Conservation (phyloP, 2,797 vertebrate species). For the Luscinia megarhynchos region DNA sequence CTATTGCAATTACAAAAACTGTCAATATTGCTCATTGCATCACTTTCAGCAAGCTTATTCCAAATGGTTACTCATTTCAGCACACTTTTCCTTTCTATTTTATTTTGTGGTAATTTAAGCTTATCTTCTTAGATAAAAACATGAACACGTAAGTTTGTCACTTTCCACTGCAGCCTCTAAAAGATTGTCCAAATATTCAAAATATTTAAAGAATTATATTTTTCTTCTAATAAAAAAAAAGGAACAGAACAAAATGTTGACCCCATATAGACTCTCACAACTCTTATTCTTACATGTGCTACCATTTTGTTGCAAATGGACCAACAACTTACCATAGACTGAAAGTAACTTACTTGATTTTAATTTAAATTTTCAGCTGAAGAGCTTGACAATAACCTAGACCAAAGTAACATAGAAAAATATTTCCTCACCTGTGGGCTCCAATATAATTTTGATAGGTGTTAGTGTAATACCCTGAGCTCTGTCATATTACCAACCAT, state of each 20-base stretch:
- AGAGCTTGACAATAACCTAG: background rate
- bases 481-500: background rate
- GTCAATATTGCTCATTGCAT: background rate
- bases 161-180: background rate
- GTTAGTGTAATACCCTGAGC: background rate
- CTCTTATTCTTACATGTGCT: background rate
- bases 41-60: background rate
- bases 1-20: background rate
- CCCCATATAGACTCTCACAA: background rate
- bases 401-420: background rate
- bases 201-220: background rate
- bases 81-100: background rate
- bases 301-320: background rate
- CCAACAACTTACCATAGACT: background rate
- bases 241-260: background rate
- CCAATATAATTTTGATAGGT: background rate
- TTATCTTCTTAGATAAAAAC: background rate
- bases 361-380: background rate
- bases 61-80: background rate
- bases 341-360: background rate
- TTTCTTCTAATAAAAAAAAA: background rate
- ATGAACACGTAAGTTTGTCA: background rate
- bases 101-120: background rate
- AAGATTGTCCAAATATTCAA: background rate
- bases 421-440: background rate